A percentile compares a stretch with the other conserved stretches of the same genome.
phyloP scores from a whole-genome alignment of 2,113 vertebrate genomes.

The Haemorhous mexicanus region DNA sequence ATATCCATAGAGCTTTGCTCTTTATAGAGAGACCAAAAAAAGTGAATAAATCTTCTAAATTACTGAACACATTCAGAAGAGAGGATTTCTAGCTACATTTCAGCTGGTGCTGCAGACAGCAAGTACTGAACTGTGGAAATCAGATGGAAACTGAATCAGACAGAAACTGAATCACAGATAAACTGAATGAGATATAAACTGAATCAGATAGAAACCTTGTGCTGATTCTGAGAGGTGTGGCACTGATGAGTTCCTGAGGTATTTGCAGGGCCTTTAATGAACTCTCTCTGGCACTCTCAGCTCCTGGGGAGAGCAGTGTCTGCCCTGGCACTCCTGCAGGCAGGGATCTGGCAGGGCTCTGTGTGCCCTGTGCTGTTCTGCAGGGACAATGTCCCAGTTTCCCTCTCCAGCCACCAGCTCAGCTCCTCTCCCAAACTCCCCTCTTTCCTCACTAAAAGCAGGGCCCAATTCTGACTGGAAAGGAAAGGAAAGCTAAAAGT shows the following conservation, averaged over 20 bases:
- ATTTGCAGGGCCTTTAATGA: background rate
- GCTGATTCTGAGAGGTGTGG: background rate
- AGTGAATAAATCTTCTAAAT: background rate
- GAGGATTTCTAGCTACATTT: background rate
- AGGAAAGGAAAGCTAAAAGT: background rate
- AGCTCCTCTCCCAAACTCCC: background rate
- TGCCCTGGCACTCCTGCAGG: background rate
- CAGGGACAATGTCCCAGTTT: fast-evolving
- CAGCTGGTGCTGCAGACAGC: background rate
- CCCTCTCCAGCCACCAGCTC: background rate
- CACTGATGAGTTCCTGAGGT: background rate
- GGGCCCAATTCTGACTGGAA: background rate
- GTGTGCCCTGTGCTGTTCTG: background rate
- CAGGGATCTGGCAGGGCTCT: background rate
- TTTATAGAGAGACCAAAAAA: background rate
- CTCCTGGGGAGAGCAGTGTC: background rate
- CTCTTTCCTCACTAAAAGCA: background rate
- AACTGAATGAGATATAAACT: background rate
- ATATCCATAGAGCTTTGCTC: background rate
- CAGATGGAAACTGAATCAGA: background rate
- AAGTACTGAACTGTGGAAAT: background rate
- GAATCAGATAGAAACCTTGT: background rate
- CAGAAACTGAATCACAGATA: background rate
- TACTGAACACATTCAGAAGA: background rate
- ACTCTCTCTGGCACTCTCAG: background rate